Base-by-base conservation (phyloP, 2,888 invertebrate species). In the Eulithis testata region DNA sequence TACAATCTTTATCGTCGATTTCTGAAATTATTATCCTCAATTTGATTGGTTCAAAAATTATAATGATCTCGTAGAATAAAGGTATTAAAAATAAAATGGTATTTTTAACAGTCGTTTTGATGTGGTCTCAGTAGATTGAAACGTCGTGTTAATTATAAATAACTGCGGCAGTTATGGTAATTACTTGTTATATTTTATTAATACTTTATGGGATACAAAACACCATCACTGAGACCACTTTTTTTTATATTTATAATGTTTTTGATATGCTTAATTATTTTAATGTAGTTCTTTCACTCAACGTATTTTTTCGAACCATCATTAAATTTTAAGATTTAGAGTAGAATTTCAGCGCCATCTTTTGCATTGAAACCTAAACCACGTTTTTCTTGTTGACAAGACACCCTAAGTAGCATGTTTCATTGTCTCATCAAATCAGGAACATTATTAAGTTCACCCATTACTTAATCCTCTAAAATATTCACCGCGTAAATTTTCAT, bases 401-500 rank as follows among this genome's bases (percentile, higher is more conserved):
- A 27, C 51, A 59, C 50, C 51, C 59, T 21, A 2, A 1, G 1
- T 21, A 21, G 21, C 14, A 40, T 45, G 36, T 40, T 45, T 9
- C 43, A 44, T 44, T 14, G 4, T 47, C 21, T 54, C 53, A 61
- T 61, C 54, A 47, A 47, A 61, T 54, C 47, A 54, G 12, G 47
- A 61, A 40, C 27, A n/a, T 36, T 51, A 45, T 55, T 31, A 27
- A 61, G 54, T 61, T 43, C 12, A 60, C 11, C 57, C 66, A 64
- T 69, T 66, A 63, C 52, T 11, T 65, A 72, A 72, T 69, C 70
- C 63, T n/a, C 55, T 65, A 63, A 69, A 69, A 69, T 69, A 73
- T 73, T 67, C 71, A 73, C 72, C 70, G 66, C 63, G 52, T 64
- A 21, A 65, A 80, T 78, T 76, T 76, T 56, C 76, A 80, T 80